Evolutionary conservation across 2,113 vertebrate genomes (phyloP), one percentile per base, ranked within the genome.

Genomic region (Hystrix brachyura): DNA sequence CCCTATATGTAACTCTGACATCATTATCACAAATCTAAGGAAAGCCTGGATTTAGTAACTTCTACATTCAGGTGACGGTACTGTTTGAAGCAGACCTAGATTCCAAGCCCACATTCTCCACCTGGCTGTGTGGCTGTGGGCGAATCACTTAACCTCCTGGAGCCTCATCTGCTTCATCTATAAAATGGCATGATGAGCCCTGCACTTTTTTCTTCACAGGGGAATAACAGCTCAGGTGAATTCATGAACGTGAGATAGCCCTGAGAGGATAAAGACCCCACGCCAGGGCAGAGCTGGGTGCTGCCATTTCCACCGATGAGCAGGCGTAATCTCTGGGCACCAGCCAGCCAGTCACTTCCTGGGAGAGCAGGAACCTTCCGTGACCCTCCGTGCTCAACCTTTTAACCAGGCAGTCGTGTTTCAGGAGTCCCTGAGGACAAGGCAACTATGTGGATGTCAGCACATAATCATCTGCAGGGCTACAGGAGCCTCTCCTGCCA

Each of bases 201-300:
- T 27, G 11, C 4, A 0, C 19, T 14, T 65, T 34, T 43, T 83
- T 29, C 87, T 76, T 81, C 53, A 51, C 8, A 12, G 72, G 65
- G 62, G 43, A 74, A 38, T 7, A 46, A n/a, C 0, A 83, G 18
- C 64, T 90, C 62, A 80, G n/a, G 13, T 18, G 15, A 89, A 85
- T 19, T 53, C 7, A 8, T 15, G 29, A 82, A 8, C 10, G 23
- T 53, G 64, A 78, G 59, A 51, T 82, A 79, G 46, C 59, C 74
- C 48, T 65, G 71, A 72, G 38, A 59, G 48, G 43, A 29, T 18
- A 2, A 27, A 59, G 64, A 48, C 3, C 15, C 74, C 60, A n/a
- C 2, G 2, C 7, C 19, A 46, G 27, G 34, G 0, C 19, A 7
- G 76, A 14, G 32, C 27, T 0, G 14, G 11, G 21, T 0, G 23